Percentiles rank a stretch among this genome's conserved stretches.
These are phyloP conservation scores for Trissonchulus latispiculum DNA, from an alignment of 2,888 invertebrate genomes.

Conservation along the genomic window DNA sequence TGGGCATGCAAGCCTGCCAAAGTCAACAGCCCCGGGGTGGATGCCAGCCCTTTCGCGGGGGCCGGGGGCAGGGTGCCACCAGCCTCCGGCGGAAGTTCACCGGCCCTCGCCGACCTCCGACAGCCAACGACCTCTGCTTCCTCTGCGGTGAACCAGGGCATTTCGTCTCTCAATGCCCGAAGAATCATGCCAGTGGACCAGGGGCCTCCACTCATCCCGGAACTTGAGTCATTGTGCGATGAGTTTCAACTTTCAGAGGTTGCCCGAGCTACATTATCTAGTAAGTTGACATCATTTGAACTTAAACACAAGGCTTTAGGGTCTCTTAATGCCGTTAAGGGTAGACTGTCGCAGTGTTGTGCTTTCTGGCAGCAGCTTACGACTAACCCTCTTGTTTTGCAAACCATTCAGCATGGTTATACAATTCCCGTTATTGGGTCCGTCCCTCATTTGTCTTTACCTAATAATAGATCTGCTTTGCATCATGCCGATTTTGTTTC, in stretches of 20 bases:
- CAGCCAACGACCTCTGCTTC: not conserved
- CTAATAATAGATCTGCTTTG: conserved; percentile 6
- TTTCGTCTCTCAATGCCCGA: not conserved
- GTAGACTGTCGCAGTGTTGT: not conserved
- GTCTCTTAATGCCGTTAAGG: conserved; percentile 2
- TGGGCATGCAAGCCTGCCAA: not conserved
- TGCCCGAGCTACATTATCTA: not conserved
- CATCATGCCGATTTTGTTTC: not conserved
- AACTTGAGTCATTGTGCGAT: not conserved
- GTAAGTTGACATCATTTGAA: not conserved
- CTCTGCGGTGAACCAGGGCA: not conserved
- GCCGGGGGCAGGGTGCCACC: not conserved
- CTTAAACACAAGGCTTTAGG: not conserved
- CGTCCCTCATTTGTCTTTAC: not conserved
- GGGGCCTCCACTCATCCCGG: not conserved
- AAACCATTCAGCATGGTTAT: not conserved
- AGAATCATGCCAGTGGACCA: not conserved
- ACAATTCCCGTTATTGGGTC: not conserved
- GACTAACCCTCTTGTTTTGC: not conserved
- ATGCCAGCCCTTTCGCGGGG: conserved; percentile 10
- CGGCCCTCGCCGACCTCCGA: not conserved
- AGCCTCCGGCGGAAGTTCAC: not conserved
- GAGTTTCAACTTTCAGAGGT: not conserved
- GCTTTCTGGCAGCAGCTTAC: not conserved
- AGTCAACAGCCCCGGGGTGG: not conserved